Evolutionary conservation across 2,797 vertebrate species (phyloP).

Genomic region (Centropyge bicolor): DNA sequence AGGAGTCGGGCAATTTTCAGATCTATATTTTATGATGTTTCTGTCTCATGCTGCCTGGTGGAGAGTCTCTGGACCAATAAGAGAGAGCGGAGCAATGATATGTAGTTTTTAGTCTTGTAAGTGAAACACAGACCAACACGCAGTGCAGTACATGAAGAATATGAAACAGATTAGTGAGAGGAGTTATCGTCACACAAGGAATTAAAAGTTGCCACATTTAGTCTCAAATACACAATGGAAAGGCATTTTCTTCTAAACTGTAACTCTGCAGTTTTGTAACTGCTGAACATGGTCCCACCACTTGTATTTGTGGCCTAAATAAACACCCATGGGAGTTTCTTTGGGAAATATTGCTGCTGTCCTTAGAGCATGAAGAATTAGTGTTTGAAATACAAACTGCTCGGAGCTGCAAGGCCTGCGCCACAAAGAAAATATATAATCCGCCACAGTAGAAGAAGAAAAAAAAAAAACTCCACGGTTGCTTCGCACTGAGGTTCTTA

Average conservation of each 20-base stretch:
- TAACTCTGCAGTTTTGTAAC: conserved; percentile 32
- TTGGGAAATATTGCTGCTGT: conserved; percentile 56
- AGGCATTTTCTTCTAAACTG: conserved; percentile 10
- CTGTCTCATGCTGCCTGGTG: background rate
- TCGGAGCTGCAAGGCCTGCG: conserved; percentile 49
- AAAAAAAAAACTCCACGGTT: conserved; percentile 29
- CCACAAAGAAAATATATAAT: conserved; percentile 67
- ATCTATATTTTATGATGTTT: conserved; percentile 28
- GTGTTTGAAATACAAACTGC: conserved; percentile 65
- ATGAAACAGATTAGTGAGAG: background rate
- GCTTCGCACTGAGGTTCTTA: conserved; percentile 56
- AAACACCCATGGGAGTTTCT: conserved; percentile 61
- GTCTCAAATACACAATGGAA: background rate
- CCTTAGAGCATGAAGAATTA: conserved; percentile 66
- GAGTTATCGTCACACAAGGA: background rate
- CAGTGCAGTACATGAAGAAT: background rate
- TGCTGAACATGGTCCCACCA: conserved; percentile 15
- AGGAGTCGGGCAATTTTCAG: background rate
- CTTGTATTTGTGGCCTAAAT: conserved; percentile 58
- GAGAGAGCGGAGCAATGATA: background rate
- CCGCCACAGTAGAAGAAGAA: conserved; percentile 25
- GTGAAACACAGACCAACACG: background rate
- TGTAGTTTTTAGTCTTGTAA: background rate
- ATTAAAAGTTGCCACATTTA: conserved; percentile 10
- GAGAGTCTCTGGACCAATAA: background rate